A percentile compares a stretch with the other conserved stretches of the same genome.
Evolutionary conservation across 2,113 vertebrate species (phyloP).

Genomic region (Azemiops feae): DNA sequence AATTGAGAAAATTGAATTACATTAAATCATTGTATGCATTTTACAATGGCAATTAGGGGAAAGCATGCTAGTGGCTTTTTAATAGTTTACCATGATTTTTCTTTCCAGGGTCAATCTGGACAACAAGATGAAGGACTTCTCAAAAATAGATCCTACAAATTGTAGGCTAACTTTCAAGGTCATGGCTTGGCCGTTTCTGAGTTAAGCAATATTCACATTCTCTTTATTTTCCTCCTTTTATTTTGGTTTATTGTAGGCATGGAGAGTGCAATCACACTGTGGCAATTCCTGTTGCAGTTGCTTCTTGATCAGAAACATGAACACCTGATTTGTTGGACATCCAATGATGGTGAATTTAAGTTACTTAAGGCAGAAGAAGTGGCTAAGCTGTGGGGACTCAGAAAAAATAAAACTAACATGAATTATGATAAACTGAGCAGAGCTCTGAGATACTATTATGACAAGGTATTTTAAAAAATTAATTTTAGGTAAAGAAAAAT

Average conservation of each 20-base stretch:
- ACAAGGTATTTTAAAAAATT: conserved; percentile 81
- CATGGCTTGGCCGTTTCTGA: background rate
- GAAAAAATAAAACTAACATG: conserved; percentile 98
- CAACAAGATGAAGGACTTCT: background rate
- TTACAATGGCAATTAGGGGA: background rate
- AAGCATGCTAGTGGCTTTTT: background rate
- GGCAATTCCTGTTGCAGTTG: conserved; percentile 98
- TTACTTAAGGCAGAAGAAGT: conserved; percentile 96
- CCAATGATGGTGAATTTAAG: conserved; percentile 96
- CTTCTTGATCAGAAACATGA: conserved; percentile 95
- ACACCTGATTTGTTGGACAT: conserved; percentile 96
- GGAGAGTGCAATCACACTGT: conserved; percentile 97
- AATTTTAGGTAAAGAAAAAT: conserved; percentile 33
- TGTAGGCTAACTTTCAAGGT: background rate
- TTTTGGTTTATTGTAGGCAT: conserved; percentile 77
- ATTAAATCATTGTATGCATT: background rate
- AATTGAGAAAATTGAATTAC: background rate
- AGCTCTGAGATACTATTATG: conserved; percentile 95
- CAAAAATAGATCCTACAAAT: background rate
- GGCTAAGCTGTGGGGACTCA: conserved; percentile 94
- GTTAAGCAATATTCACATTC: background rate
- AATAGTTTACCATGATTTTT: background rate
- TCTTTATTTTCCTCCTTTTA: conserved; percentile 26
- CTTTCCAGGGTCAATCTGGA: background rate
- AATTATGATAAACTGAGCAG: conserved; percentile 97